Conservation (phyloP, 2,113 vertebrate genomes). For the Cephalopholis sonnerati region DNA sequence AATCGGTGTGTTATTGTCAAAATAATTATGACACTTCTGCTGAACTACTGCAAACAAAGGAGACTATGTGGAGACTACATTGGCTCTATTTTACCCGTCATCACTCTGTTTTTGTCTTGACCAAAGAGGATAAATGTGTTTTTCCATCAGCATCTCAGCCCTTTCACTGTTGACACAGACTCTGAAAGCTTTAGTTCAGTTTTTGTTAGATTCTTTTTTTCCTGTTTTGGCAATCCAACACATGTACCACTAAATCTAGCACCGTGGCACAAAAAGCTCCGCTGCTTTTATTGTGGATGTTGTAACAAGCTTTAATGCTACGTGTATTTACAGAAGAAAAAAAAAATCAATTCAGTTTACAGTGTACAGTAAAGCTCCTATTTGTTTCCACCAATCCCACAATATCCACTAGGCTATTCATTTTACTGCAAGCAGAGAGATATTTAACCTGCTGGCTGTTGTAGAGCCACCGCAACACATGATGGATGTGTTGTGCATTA, state of each 20-base stretch:
- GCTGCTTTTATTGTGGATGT: neutral
- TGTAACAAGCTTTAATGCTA: constrained; percentile 9
- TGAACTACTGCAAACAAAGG: neutral
- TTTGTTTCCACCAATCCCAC: constrained; percentile 31
- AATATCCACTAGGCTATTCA: neutral
- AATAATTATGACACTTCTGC: neutral
- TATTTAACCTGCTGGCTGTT: constrained; percentile 27
- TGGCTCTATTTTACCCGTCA: neutral
- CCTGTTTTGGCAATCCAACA: neutral
- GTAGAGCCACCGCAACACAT: neutral
- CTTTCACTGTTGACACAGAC: neutral
- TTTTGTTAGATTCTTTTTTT: neutral
- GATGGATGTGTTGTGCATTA: constrained; percentile 45
- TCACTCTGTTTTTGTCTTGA: neutral
- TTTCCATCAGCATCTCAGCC: neutral
- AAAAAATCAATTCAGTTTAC: constrained; percentile 37
- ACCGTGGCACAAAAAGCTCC: neutral
- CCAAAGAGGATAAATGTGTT: neutral
- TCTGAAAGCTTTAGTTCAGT: constrained; percentile 8
- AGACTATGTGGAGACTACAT: neutral
- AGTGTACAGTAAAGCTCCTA: constrained; percentile 10
- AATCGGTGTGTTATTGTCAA: neutral
- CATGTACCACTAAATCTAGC: neutral
- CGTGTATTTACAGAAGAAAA: constrained; percentile 10
- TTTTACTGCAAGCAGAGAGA: constrained; percentile 27